Conservation (phyloP, 2,797 vertebrate species). For the Sebastolobus altivelis region DNA sequence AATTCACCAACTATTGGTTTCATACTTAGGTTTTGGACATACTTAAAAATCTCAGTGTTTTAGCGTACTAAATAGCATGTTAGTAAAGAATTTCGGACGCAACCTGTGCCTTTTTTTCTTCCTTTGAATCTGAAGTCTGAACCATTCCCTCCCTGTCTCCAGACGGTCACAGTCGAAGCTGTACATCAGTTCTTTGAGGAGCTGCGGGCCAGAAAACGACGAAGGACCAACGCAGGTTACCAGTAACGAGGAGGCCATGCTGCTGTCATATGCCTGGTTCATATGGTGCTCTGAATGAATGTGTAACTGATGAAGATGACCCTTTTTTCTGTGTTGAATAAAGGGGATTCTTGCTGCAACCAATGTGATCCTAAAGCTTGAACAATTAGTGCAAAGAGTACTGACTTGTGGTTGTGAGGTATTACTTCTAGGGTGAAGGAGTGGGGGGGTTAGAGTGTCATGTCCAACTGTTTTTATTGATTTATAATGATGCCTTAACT, state of each 20-base stretch:
- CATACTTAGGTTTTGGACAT: no score
- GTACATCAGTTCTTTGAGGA: constrained; percentile 78
- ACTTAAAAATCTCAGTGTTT: no score
- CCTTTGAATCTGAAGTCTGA: constrained; percentile 7
- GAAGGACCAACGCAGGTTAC: constrained; percentile 56
- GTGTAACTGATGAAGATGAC: not conserved
- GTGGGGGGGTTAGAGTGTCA: not conserved
- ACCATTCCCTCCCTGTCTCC: constrained; percentile 1
- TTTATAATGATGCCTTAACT: constrained; percentile 44
- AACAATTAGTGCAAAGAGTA: constrained; percentile 8
- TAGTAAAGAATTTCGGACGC: no score
- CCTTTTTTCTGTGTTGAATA: constrained; percentile 33
- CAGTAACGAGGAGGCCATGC: constrained; percentile 39
- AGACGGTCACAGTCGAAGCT: constrained; percentile 79
- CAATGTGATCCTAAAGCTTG: constrained; percentile 44
- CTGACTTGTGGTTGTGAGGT: not conserved
- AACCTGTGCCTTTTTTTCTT: not conserved
- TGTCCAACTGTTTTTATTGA: constrained; percentile 12
- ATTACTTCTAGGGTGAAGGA: not conserved
- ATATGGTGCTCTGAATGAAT: constrained; percentile 39
- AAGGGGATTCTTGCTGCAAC: constrained; percentile 47
- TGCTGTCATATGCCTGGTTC: constrained; percentile 29
- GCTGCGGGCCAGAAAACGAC: constrained; percentile 72
- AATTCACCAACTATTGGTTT: no score
- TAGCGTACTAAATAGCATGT: no score